A percentile compares a stretch with the other conserved stretches of the same genome.
phyloP scores from a whole-genome alignment of 2,797 vertebrate genomes.

The Micropoecilia bifurca region DNA sequence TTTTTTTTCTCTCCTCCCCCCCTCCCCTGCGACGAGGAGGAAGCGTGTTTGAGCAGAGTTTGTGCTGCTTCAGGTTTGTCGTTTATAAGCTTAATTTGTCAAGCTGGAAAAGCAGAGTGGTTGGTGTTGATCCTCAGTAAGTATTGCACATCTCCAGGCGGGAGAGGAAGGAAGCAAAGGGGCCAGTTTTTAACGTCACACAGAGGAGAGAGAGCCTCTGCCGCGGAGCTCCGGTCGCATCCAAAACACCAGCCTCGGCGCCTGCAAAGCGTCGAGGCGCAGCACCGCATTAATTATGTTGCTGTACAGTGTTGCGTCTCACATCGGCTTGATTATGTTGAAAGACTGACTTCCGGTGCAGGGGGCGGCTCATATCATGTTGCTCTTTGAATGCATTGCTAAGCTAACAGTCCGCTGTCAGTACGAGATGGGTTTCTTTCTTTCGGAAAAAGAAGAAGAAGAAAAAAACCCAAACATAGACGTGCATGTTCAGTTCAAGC shows the following conservation, averaged over 20 bases:
- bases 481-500: conserved; percentile 60
- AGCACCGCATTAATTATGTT: conserved; percentile 50
- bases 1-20: conserved; percentile 2
- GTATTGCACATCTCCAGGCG: conserved; percentile 64
- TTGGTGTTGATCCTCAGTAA: conserved; percentile 50
- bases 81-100: conserved; percentile 57
- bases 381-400: conserved; percentile 28
- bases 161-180: conserved; percentile 49
- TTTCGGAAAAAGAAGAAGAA: background rate
- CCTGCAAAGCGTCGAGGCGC: conserved; percentile 17
- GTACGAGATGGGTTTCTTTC: conserved; percentile 33
- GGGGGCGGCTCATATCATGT: conserved; percentile 52
- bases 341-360: conserved; percentile 15
- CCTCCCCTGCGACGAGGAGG: conserved; percentile 30
- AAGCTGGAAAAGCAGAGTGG: conserved; percentile 54
- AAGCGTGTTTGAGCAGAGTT: conserved; percentile 42
- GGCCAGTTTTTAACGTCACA: conserved; percentile 30
- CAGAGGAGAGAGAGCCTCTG: conserved; percentile 28
- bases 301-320: conserved; percentile 33
- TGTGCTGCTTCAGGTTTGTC: conserved; percentile 49
- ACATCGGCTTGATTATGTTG: conserved; percentile 51
- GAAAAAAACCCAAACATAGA: conserved; percentile 2
- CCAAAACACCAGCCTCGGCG: conserved; percentile 20
- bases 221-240: conserved; percentile 31
- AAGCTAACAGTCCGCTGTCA: conserved; percentile 23